phyloP scores from a whole-genome alignment of 2,113 vertebrate genomes.

The Accipiter virgatus region DNA sequence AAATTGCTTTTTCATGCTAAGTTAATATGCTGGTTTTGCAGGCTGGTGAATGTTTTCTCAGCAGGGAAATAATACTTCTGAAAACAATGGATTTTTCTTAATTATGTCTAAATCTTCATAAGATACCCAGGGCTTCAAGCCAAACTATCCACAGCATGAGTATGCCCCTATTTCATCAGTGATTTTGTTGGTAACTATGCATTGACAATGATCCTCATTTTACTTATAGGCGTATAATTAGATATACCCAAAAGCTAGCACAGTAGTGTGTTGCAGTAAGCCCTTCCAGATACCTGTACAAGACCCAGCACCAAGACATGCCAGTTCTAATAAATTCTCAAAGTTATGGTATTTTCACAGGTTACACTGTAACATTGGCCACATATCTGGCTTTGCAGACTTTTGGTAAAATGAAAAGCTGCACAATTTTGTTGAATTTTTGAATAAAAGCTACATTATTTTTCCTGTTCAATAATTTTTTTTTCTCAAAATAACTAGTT shows the following conservation, averaged over 20 bases:
- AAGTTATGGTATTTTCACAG: background rate
- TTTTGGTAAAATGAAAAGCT: background rate
- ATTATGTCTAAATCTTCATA: background rate
- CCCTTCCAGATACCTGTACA: background rate
- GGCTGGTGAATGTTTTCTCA: background rate
- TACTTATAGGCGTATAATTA: background rate
- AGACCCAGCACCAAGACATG: background rate
- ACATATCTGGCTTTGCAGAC: background rate
- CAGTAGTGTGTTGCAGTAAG: background rate
- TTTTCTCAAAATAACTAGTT: background rate
- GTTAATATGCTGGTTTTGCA: background rate
- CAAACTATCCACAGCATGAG: background rate
- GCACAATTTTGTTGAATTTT: background rate
- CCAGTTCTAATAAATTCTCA: background rate
- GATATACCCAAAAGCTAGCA: background rate
- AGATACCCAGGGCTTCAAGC: background rate
- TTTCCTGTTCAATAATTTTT: background rate
- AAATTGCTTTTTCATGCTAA: background rate
- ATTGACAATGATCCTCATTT: background rate
- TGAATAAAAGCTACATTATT: background rate
- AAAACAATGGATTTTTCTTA: slow-evolving; percentile 16
- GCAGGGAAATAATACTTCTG: slow-evolving; percentile 23
- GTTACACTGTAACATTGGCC: background rate
- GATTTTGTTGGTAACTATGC: background rate
- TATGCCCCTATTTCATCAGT: background rate